A percentile compares a stretch with the other conserved stretches of the same genome.
phyloP scores from a whole-genome alignment of 2,113 vertebrate genomes.

The Porphyrio hochstetteri region DNA sequence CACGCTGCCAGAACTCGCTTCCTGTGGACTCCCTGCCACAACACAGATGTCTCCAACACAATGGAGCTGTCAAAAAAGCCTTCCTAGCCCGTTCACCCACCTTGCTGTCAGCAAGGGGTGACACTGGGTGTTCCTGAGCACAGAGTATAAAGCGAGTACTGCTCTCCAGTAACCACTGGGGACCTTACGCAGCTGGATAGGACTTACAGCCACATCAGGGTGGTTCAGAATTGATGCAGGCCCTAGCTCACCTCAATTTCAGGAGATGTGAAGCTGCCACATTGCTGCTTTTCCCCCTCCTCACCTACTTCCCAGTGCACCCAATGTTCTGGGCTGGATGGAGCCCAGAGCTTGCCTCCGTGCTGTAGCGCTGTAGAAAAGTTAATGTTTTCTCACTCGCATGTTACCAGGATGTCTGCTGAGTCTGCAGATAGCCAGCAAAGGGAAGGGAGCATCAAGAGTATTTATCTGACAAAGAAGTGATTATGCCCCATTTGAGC shows the following conservation, averaged over 20 bases:
- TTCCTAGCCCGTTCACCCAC: background rate
- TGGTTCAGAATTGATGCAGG: background rate
- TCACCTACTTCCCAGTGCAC: background rate
- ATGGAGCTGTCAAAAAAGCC: background rate
- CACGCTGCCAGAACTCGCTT: background rate
- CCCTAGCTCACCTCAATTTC: background rate
- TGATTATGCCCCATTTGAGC: background rate
- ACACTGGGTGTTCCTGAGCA: accelerated
- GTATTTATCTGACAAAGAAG: background rate
- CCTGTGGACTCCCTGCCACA: background rate
- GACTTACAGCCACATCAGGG: background rate
- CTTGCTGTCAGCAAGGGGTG: background rate
- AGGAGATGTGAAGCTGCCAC: background rate
- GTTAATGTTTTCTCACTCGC: background rate
- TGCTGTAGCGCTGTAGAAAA: background rate
- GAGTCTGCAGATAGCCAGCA: background rate
- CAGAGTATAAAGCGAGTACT: accelerated
- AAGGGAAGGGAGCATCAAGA: background rate
- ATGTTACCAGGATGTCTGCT: background rate
- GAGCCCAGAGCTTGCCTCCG: background rate
- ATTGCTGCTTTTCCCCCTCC: background rate
- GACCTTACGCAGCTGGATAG: accelerated
- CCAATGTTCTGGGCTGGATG: accelerated
- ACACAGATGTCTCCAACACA: background rate
- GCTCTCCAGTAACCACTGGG: background rate